Base-by-base conservation (phyloP, 1,140 invertebrate genomes). In the Spodoptera litura region DNA sequence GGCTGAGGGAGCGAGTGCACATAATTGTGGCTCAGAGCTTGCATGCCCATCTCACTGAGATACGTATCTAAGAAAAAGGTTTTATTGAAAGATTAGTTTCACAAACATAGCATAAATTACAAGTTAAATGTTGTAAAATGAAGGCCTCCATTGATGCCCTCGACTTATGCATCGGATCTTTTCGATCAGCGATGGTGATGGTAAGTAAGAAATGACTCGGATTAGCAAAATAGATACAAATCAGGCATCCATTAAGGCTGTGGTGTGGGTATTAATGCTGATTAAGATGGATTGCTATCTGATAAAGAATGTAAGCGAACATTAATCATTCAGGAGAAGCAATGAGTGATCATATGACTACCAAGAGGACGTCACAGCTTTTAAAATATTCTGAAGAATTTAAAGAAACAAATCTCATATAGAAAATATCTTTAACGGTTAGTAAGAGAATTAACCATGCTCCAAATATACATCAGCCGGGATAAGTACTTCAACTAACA, bases 21-120 rank as follows among this genome's bases (percentile, higher is more conserved):
- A 25, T 70, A 70, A 70, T 70, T 53, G 66, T 70, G 20, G 66
- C 66, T 70, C 25, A 49, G 25, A 70, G 66, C 66, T n/a, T 13
- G 11, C 66, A 51, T 20, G 38, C 44, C 10, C 3, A 20, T 64
- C 10, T 20, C 20, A 13, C 20, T 64, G 66, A 70, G 66, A 70
- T 53, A 31, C n/a, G 66, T n/a, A 70, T 70, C 66, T 44, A 10
- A 13, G 15, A 6, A 51, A 44, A 58, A 66, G 20, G 44, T 38
- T 38, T 51, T 49, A n/a, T 55, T 15, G 3, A 15, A 55, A 55
- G 15, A 15, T 55, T n/a, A 6, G 20, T 20, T 20, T 20, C 20
- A 20, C 4, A 55, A 31, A 31, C 31, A 31, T 31, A 2, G 1
- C 31, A 31, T 31, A 31, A 0, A 31, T 31, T 31, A 4, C 3